Percentiles rank a stretch among this genome's conserved stretches.
These are phyloP conservation scores for Gryllus bimaculatus DNA, from an alignment of 1,140 invertebrate species.

Conservation along the genomic window DNA sequence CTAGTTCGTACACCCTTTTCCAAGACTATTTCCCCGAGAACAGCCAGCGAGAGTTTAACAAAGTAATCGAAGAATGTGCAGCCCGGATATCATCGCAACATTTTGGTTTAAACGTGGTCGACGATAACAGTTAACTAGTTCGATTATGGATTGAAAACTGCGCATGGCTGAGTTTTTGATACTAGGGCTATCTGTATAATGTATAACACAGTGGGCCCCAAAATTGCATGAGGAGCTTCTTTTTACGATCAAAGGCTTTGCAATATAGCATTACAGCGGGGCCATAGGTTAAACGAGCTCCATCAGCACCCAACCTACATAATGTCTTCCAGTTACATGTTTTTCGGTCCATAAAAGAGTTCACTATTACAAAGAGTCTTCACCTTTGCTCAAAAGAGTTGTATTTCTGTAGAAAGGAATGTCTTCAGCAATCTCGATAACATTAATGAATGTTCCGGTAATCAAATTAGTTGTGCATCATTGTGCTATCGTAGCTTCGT, in stretches of 20 bases:
- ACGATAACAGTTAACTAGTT: neutral
- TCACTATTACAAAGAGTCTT: neutral
- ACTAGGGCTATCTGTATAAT: neutral
- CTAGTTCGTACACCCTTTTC: too few relatives aligned
- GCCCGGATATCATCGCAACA: too few relatives aligned
- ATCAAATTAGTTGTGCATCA: too few relatives aligned
- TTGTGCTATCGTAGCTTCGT: constrained; percentile 6
- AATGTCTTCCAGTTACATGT: constrained; percentile 8
- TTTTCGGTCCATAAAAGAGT: neutral
- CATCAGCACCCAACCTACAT: neutral
- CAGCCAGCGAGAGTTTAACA: too few relatives aligned
- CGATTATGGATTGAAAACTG: neutral
- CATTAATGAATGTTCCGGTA: too few relatives aligned
- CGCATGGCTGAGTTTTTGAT: neutral
- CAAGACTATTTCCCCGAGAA: too few relatives aligned
- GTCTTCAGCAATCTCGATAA: too few relatives aligned
- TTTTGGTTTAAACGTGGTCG: neutral
- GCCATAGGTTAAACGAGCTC: neutral
- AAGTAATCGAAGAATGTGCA: too few relatives aligned
- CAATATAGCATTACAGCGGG: neutral
- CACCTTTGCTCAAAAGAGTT: too few relatives aligned
- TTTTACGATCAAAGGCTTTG: neutral
- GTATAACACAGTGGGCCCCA: neutral
- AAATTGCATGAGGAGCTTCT: neutral
- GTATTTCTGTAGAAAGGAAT: too few relatives aligned